These are phyloP conservation scores for Murina feae DNA, from an alignment of 2,113 vertebrate genomes.

Conservation along the genomic window DNA sequence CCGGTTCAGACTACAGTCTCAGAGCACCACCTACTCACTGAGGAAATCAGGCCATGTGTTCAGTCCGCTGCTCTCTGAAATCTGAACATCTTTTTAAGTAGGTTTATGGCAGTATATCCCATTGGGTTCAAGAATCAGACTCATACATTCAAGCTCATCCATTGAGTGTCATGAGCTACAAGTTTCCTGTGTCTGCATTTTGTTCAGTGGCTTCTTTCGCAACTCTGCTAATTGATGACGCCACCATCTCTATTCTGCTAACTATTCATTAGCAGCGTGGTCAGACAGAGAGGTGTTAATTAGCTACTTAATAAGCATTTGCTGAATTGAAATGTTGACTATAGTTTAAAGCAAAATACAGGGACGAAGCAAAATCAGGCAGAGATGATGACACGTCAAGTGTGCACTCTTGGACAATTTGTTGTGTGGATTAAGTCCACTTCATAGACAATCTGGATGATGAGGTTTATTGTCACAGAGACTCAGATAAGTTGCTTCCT, in stretches of 20 bases:
- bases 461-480: not conserved
- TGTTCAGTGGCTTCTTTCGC: not conserved
- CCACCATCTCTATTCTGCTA: not conserved
- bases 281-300: not conserved
- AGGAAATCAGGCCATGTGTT: not conserved
- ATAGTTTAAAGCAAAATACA: conserved; percentile 23
- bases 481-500: not conserved
- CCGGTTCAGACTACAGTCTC: not conserved
- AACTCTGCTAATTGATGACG: not conserved
- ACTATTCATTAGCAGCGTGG: not conserved
- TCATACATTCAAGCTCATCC: not conserved
- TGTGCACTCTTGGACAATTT: not conserved
- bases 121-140: not conserved
- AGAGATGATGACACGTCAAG: not conserved
- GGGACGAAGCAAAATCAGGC: not conserved
- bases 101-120: not conserved
- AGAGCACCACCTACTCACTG: not conserved
- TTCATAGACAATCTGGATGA: not conserved
- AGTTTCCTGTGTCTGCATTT: not conserved
- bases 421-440: not conserved
- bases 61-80: not conserved
- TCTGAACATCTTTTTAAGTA: not conserved
- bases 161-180: not conserved
- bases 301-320: not conserved
- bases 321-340: not conserved